Evolutionary conservation across 1,140 invertebrate species (phyloP).

Genomic region (Brachionus koreanus): DNA sequence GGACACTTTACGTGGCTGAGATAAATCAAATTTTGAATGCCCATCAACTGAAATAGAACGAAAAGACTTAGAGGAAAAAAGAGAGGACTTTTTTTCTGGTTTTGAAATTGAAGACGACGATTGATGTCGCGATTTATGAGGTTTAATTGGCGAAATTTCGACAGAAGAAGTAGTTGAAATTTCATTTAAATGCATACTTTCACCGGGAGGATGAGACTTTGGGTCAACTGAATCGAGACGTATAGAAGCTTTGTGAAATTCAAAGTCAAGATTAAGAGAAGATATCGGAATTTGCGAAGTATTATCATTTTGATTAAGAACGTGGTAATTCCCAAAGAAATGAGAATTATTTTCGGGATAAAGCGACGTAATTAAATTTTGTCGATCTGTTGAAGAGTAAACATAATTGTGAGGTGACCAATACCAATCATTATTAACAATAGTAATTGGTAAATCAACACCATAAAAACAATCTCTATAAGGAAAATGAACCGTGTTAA

Average conservation of each 20-base stretch:
- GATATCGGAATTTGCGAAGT: not conserved
- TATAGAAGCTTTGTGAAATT: slow-evolving; percentile 13
- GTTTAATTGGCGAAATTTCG: not conserved
- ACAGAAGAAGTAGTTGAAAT: not conserved
- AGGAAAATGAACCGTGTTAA: not conserved
- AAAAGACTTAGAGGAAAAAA: not conserved
- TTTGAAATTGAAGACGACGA: not conserved
- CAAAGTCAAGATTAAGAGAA: not conserved
- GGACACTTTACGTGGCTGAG: not conserved
- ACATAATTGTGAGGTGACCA: slow-evolving; percentile 5
- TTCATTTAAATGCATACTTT: not conserved
- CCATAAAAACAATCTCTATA: not conserved
- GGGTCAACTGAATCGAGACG: not conserved
- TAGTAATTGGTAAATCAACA: slow-evolving; percentile 10
- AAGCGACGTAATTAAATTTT: not conserved
- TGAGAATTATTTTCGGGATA: not conserved
- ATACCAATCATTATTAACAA: slow-evolving; percentile 34
- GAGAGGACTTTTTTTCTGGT: not conserved
- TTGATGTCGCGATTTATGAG: not conserved
- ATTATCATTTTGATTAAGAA: not conserved
- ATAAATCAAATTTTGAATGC: not conserved
- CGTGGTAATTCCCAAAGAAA: not conserved
- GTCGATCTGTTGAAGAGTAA: not conserved
- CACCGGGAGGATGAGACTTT: not conserved
- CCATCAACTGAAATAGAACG: not conserved